A percentile compares a stretch with the other conserved stretches of the same genome.
Conservation (phyloP, 2,888 invertebrate species). For the Tachina lurida region DNA sequence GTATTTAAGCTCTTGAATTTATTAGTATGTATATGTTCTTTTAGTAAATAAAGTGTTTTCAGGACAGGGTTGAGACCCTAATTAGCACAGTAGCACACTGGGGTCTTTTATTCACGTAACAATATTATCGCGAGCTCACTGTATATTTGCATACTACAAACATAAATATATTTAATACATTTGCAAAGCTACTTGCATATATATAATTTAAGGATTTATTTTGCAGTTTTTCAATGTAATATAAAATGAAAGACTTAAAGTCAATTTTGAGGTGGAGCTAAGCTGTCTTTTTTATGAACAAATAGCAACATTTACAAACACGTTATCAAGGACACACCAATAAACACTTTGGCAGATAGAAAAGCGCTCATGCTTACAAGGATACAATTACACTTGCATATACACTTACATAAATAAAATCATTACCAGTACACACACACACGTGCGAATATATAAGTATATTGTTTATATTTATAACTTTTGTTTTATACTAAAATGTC, state of each 20-base stretch:
- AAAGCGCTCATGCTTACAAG: neutral
- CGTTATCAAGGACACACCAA: conserved; percentile 34
- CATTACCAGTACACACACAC: neutral
- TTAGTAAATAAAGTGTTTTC: no score
- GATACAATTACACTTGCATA: neutral
- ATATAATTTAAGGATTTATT: neutral
- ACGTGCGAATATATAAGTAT: neutral
- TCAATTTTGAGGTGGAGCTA: neutral
- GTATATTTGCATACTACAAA: no score
- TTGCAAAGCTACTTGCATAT: no score
- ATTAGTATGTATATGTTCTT: no score
- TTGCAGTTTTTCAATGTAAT: neutral
- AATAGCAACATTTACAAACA: conserved; percentile 49
- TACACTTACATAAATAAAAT: conserved; percentile 10
- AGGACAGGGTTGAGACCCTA: no score
- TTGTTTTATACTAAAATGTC: neutral
- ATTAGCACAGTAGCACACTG: no score
- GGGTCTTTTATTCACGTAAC: no score
- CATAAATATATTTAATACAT: no score
- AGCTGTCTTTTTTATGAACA: neutral
- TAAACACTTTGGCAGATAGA: conserved; percentile 35
- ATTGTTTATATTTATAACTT: neutral
- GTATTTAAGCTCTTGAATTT: no score
- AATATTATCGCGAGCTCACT: no score
- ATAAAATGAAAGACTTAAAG: conserved; percentile 23